Evolutionary conservation across 2,797 vertebrate species (phyloP), one percentile per base, ranked within the genome.

Genomic region (Poeciliopsis gracilis): DNA sequence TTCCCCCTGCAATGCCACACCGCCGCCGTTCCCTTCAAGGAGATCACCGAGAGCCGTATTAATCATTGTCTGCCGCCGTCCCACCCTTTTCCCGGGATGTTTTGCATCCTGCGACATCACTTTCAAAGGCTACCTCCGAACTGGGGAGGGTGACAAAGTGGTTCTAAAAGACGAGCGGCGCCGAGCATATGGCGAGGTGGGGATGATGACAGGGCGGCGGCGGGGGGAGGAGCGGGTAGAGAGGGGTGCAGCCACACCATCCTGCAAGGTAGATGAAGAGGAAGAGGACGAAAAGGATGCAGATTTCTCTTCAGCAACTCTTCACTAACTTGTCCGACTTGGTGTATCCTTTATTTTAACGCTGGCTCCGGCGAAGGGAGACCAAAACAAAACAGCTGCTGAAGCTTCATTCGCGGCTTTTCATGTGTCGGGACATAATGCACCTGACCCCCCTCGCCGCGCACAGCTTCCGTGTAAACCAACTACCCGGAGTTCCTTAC

Each of bases 51-150:
- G 55, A 77, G 87, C 72, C 1, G 80, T 87, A 94, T 94, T 92
- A 91, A 93, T 94, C 92, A 93, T 75, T 91, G 91, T 93, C 91
- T 88, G 85, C 77, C 77, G 81, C 78, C 20, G 87, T 87, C 87
- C 90, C 93, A 88, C 93, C 89, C 91, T 91, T 70, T 70, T 43
- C 90, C 73, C 82, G 6, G 80, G 84, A 72, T 88, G 84, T 87
- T 93, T 90, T 92, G 84, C 91, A 92, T 91, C 85, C 72, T 6
- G 82, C 84, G 30, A 88, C 90, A 88, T 90, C 87, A 72, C 86
- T 90, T 89, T 90, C 84, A 90, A 88, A 91, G 89, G 85, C 83
- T 85, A 71, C 84, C 90, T 82, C 83, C 77, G 49, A 89, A 92
- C 78, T n/a, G 36, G 30, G 49, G 80, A 87, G 82, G 86, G 85